phyloP scores from a whole-genome alignment of 2,797 vertebrate genomes.

The Anolis apletophallus region DNA sequence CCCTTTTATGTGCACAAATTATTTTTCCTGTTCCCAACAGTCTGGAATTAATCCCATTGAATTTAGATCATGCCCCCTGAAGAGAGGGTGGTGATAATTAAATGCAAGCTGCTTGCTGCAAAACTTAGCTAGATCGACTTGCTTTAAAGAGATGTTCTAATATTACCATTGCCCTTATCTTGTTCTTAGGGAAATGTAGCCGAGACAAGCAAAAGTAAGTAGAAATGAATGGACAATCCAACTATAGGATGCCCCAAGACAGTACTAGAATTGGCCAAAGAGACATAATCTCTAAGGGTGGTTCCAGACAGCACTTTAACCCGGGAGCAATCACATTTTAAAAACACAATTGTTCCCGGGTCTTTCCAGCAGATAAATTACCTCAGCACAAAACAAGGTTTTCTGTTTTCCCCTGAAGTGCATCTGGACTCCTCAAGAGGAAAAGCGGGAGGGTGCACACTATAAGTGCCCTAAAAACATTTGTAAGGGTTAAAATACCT shows the following conservation, averaged over 20 bases:
- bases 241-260: conserved; percentile 13
- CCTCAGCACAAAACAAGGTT: no score
- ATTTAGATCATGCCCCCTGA: conserved; percentile 20
- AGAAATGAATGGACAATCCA: conserved; percentile 40
- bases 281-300: background rate
- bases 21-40: conserved; percentile 23
- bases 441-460: background rate
- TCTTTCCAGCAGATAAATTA: no score
- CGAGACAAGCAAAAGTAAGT: conserved; percentile 35
- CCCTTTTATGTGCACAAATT: conserved; percentile 10
- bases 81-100: conserved; percentile 38
- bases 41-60: background rate
- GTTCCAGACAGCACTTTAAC: no score
- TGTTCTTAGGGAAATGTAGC: conserved; percentile 42
- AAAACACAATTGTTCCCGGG: no score
- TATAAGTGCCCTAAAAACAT: background rate
- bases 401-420: no score
- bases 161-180: background rate
- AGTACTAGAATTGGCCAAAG: conserved; percentile 34
- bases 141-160: conserved; percentile 33
- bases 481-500: background rate
- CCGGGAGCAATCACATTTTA: no score
- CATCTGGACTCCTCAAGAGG: no score
- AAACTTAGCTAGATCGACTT: conserved; percentile 25
- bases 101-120: conserved; percentile 5